Conservation (phyloP, 2,113 vertebrate species). For the Raphicerus campestris region DNA sequence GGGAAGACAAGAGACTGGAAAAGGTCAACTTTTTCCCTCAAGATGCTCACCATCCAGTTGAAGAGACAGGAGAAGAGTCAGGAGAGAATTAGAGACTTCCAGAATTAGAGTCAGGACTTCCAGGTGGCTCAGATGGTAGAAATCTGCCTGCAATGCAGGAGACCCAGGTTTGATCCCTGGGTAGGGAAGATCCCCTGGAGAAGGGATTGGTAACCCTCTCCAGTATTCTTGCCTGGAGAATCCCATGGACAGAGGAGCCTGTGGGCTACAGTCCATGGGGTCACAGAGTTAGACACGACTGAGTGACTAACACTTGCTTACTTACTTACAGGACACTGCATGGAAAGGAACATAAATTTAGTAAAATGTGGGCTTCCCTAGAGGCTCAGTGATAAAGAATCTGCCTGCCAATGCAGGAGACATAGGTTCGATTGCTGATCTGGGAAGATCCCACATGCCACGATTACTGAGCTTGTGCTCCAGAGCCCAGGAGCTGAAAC, state of each 20-base stretch:
- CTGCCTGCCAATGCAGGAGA: neutral
- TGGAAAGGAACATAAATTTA: neutral
- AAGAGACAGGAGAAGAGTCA: neutral
- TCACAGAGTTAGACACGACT: neutral
- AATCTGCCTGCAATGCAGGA: neutral
- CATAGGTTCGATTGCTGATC: accelerated
- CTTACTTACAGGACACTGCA: neutral
- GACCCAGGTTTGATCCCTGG: neutral
- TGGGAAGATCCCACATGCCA: no score
- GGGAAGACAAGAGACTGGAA: neutral
- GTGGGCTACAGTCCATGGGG: neutral
- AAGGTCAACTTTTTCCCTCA: neutral
- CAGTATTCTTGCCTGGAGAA: neutral
- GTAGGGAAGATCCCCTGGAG: neutral
- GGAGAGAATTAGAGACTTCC: neutral
- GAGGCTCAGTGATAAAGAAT: neutral
- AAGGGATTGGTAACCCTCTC: neutral
- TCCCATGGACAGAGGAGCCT: neutral
- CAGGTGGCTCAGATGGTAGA: neutral
- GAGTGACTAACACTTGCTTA: neutral
- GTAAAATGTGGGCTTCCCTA: neutral
- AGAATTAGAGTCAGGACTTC: neutral
- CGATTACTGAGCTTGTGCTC: no score
- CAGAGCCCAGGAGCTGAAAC: no score
- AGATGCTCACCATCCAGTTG: neutral